Conservation (phyloP, 2,113 vertebrate genomes). For the Rattus rattus region DNA sequence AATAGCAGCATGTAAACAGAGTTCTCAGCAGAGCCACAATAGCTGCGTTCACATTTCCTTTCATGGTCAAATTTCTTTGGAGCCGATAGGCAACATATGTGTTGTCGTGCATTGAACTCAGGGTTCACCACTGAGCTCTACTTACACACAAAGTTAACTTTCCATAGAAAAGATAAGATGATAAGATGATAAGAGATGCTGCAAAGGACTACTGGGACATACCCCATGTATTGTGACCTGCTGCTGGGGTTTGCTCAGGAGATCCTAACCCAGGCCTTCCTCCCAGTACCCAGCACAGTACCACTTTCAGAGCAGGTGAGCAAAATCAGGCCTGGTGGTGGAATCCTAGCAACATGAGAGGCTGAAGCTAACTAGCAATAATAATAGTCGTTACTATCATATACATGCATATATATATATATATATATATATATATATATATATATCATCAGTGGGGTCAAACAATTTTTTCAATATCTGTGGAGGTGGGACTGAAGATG, state of each 20-base stretch:
- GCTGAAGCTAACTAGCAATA: background rate
- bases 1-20: constrained; percentile 39
- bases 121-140: background rate
- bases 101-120: background rate
- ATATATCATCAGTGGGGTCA: background rate
- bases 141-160: background rate
- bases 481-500: background rate
- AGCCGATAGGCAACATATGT: background rate
- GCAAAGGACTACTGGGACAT: background rate
- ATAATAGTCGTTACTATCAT: background rate
- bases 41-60: constrained; percentile 26
- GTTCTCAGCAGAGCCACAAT: constrained; percentile 42
- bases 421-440: background rate
- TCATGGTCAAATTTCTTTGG: background rate
- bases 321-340: background rate
- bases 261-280: background rate
- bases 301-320: background rate
- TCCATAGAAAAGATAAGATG: too few species aligned
- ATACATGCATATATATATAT: background rate
- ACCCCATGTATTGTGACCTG: background rate
- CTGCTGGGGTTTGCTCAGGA: background rate
- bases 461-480: background rate
- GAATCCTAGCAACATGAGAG: background rate
- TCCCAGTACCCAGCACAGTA: background rate
- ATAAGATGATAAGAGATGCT: background rate